Conservation (phyloP, 1,140 invertebrate genomes). For the Eubasilissa regina region DNA sequence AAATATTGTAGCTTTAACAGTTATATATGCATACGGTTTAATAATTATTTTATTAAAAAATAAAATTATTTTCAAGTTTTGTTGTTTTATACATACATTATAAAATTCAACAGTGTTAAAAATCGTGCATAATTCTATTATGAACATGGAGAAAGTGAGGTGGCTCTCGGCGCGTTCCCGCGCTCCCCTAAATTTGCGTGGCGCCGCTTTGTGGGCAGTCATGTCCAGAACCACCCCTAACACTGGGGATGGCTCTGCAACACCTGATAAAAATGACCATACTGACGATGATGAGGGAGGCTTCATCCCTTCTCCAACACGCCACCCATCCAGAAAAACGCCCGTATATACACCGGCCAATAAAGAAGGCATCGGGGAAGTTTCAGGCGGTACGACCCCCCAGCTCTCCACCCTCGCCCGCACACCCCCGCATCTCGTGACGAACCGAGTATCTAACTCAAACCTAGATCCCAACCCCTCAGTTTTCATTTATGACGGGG, state of each 20-base stretch:
- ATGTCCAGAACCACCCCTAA: constrained; percentile 32
- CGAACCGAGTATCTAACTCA: not conserved
- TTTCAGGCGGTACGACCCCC: too few relatives aligned
- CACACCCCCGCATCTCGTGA: constrained; percentile 42
- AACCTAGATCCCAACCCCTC: constrained; percentile 24
- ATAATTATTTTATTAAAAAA: too few relatives aligned
- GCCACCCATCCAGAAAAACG: not conserved
- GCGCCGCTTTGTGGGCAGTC: constrained; percentile 52
- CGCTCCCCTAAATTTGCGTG: constrained; percentile 49
- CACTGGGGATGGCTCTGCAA: not conserved
- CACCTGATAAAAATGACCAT: constrained; percentile 5
- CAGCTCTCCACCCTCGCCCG: constrained; percentile 6
- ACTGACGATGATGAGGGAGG: constrained; percentile 46
- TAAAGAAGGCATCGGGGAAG: not conserved
- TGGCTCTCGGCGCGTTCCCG: constrained; percentile 44
- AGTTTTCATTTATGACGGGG: constrained; percentile 25
- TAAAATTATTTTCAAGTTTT: too few relatives aligned
- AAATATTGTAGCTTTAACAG: too few relatives aligned
- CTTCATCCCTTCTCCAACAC: constrained; percentile 29
- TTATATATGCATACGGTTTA: too few relatives aligned
- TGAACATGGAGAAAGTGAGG: constrained; percentile 29
- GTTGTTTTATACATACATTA: too few relatives aligned
- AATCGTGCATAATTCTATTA: too few relatives aligned
- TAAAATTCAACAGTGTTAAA: too few relatives aligned
- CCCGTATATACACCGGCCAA: not conserved